Evolutionary conservation across 2,113 vertebrate genomes (phyloP).

Genomic region (Brachyhypopomus gauderio): DNA sequence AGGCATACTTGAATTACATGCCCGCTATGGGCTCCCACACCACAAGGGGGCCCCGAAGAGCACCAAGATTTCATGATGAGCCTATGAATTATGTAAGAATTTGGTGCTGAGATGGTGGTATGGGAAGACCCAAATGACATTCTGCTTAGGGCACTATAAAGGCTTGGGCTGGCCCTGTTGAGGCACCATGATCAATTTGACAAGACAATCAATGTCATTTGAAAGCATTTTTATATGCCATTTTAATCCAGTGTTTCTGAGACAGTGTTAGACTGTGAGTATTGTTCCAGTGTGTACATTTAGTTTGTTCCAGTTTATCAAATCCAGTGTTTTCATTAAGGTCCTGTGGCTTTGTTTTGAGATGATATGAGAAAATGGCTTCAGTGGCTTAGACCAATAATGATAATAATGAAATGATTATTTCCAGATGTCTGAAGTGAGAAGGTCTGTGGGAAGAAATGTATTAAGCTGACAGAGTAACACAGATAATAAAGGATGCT

Average conservation of each 20-base stretch:
- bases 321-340: conserved; percentile 46
- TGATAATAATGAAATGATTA: neutral
- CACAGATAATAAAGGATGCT: neutral
- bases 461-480: neutral
- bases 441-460: neutral
- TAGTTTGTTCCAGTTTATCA: conserved; percentile 45
- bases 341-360: conserved; percentile 41
- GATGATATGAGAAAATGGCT: conserved; percentile 15
- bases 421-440: neutral
- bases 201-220: neutral
- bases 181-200: conserved; percentile 23
- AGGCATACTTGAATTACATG: too few relatives aligned
- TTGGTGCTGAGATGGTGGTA: too few relatives aligned
- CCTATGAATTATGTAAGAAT: too few relatives aligned
- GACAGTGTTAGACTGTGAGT: conserved; percentile 35
- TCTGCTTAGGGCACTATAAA: too few relatives aligned
- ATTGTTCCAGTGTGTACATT: conserved; percentile 47
- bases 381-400: conserved; percentile 9
- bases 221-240: conserved; percentile 4
- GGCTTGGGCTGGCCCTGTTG: neutral
- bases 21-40: too few relatives aligned
- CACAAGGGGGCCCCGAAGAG: too few relatives aligned
- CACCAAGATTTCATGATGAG: too few relatives aligned
- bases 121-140: too few relatives aligned
- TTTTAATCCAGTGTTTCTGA: conserved; percentile 50